Conservation (phyloP, 2,113 vertebrate genomes). For the Ochotona princeps region DNA sequence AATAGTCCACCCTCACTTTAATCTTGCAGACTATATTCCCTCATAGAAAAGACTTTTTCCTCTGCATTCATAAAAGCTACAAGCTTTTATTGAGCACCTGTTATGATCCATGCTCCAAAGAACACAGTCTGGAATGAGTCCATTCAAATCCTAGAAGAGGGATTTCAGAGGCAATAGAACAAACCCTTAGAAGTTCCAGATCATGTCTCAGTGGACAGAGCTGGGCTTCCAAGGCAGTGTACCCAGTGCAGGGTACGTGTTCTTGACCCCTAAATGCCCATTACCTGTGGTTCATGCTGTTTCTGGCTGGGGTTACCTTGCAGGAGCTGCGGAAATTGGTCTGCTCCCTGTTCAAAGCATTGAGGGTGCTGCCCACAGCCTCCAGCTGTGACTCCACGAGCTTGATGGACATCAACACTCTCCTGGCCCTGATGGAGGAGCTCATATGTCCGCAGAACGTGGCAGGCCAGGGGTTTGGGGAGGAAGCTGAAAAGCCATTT, state of each 20-base stretch:
- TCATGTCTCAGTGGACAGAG: not conserved
- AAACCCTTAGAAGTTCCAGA: not conserved
- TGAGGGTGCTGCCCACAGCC: conserved; percentile 87
- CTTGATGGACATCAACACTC: conserved; percentile 90
- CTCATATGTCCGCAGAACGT: conserved; percentile 90
- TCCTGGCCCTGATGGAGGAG: conserved; percentile 92
- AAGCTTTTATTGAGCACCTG: not conserved
- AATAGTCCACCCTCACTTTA: not conserved
- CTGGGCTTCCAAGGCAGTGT: not conserved
- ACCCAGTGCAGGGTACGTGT: rapidly evolving
- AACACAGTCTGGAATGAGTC: not conserved
- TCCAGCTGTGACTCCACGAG: conserved; percentile 84
- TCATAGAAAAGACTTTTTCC: not conserved
- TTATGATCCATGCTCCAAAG: not conserved
- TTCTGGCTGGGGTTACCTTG: not conserved
- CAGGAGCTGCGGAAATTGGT: conserved; percentile 94
- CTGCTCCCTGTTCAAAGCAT: conserved; percentile 90
- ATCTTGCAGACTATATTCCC: not conserved
- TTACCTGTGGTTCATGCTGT: not conserved
- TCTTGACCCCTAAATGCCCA: not conserved
- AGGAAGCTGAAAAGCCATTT: conserved; percentile 85
- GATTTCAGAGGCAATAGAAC: not conserved
- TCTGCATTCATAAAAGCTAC: not conserved
- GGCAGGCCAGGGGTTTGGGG: conserved; percentile 83
- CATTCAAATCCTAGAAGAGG: not conserved